Evolutionary conservation across 2,113 vertebrate genomes (phyloP).

Genomic region (Fukomys damarensis): DNA sequence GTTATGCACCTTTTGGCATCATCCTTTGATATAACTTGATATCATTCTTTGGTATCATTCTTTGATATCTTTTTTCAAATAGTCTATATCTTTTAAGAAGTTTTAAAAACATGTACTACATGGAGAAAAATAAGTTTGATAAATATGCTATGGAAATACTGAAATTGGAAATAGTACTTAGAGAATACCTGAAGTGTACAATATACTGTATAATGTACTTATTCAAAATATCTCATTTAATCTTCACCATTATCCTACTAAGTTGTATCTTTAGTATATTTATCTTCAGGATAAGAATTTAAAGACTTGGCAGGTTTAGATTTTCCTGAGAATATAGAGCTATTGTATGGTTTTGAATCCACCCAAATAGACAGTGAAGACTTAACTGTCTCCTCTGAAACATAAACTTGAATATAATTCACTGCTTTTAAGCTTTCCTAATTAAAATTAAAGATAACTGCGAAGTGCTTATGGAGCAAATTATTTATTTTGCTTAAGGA

Average conservation of each 20-base stretch:
- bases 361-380: background rate
- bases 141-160: background rate
- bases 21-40: too few species aligned
- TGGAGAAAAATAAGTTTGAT: background rate
- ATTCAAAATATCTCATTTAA: background rate
- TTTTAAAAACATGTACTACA: background rate
- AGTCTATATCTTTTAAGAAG: background rate
- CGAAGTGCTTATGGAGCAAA: background rate
- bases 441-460: background rate
- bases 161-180: background rate
- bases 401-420: background rate
- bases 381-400: background rate
- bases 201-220: background rate
- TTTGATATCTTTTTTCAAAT: background rate
- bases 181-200: background rate
- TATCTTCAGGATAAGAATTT: background rate
- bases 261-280: background rate
- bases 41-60: too few species aligned
- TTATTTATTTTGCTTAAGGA: slow-evolving; percentile 1
- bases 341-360: background rate
- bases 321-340: background rate
- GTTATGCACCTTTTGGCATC: too few species aligned
- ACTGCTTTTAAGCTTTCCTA: background rate
- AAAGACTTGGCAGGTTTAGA: background rate
- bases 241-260: background rate